These are phyloP conservation scores for Drosophila rubida DNA, from an alignment of 2,888 invertebrate genomes.

Conservation along the genomic window DNA sequence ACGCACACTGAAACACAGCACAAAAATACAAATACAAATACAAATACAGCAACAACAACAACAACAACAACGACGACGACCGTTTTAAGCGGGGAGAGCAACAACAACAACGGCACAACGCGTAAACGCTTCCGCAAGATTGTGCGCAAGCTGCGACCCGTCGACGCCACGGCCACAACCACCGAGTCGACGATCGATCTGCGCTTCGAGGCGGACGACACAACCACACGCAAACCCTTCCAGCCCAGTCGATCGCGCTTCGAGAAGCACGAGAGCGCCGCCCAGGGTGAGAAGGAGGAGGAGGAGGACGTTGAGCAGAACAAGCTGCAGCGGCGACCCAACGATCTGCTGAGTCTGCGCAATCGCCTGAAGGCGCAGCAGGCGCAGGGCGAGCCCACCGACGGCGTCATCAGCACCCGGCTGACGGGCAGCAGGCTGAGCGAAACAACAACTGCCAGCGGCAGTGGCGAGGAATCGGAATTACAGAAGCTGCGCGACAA, in stretches of 20 bases:
- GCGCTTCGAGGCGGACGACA: neutral
- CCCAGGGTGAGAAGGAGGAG: neutral
- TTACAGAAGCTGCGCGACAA: slow-evolving; percentile 67
- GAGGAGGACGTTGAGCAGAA: too few species aligned
- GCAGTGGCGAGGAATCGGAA: slow-evolving; percentile 40
- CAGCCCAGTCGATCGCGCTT: slow-evolving; percentile 49
- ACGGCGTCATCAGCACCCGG: slow-evolving; percentile 52
- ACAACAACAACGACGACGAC: neutral
- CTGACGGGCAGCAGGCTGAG: slow-evolving; percentile 26
- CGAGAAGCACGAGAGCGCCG: slow-evolving; percentile 3
- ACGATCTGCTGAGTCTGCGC: slow-evolving; percentile 62
- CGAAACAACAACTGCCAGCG: too few species aligned
- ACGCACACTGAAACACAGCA: slow-evolving; percentile 29
- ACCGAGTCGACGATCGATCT: neutral
- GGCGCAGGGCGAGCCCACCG: slow-evolving; percentile 39
- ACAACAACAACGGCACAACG: slow-evolving; percentile 39
- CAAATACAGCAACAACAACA: neutral
- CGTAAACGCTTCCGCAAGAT: slow-evolving; percentile 79
- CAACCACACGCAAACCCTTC: slow-evolving; percentile 53
- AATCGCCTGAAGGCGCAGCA: slow-evolving; percentile 65
- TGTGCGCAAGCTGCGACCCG: slow-evolving; percentile 78
- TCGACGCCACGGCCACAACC: slow-evolving; percentile 22
- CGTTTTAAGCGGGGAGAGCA: neutral
- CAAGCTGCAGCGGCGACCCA: too few species aligned
- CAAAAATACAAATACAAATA: neutral